Percentiles rank a stretch among this genome's conserved stretches.
phyloP scores from a whole-genome alignment of 2,888 invertebrate genomes.

The Rambutsinella grinnellia region DNA sequence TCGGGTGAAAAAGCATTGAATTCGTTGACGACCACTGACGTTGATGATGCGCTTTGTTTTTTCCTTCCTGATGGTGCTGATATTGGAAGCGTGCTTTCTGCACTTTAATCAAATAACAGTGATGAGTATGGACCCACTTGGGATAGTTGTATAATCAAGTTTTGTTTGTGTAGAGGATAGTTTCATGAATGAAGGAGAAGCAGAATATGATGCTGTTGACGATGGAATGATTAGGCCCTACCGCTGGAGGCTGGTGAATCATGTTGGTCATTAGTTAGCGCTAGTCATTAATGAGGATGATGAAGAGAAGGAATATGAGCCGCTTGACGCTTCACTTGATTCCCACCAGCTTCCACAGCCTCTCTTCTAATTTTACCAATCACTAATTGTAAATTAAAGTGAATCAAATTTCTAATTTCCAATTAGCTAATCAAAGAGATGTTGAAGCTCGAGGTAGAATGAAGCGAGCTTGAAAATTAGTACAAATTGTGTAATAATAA shows the following conservation, averaged over 20 bases:
- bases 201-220: not conserved
- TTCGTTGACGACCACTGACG: conserved; percentile 11
- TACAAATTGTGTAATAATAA: conserved; percentile 8
- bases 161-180: too few relatives aligned
- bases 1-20: conserved; percentile 12
- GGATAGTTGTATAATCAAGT: too few relatives aligned
- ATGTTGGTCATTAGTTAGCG: conserved; percentile 36
- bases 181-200: too few relatives aligned
- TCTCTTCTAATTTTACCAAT: conserved; percentile 46
- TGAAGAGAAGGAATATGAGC: conserved; percentile 14
- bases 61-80: not conserved
- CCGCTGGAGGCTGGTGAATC: conserved; percentile 44
- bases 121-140: too few relatives aligned
- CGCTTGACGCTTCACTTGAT: conserved; percentile 25
- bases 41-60: conserved; percentile 26
- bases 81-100: not conserved
- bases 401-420: conserved; percentile 60
- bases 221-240: conserved; percentile 30
- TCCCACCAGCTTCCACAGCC: too few relatives aligned
- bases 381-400: conserved; percentile 56
- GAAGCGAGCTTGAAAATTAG: conserved; percentile 30
- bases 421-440: conserved; percentile 56
- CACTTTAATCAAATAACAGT: too few relatives aligned
- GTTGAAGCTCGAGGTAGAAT: too few relatives aligned
- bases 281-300: conserved; percentile 35